Evolutionary conservation across 2,888 invertebrate species (phyloP).

Genomic region (Diachrysia chrysitis): DNA sequence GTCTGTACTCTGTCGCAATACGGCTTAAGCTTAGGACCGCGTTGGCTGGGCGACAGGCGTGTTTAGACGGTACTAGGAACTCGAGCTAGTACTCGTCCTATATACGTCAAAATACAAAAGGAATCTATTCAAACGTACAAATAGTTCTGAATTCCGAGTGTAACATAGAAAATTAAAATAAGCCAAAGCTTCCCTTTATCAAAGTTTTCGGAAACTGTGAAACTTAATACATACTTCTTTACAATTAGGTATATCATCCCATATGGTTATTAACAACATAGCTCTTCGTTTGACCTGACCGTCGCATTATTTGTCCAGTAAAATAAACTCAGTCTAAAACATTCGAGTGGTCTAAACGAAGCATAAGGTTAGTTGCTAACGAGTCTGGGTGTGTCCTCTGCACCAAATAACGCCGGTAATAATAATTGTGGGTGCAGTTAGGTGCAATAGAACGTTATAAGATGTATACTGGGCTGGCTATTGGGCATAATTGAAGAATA

Average conservation of each 20-base stretch:
- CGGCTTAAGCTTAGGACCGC: conserved; percentile 73
- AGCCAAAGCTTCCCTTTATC: conserved; percentile 13
- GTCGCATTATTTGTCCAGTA: conserved; percentile 53
- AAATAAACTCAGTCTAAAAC: conserved; percentile 49
- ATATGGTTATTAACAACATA: conserved; percentile 35
- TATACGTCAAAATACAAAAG: conserved; percentile 39
- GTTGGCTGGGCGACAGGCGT: conserved; percentile 64
- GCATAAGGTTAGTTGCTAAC: conserved; percentile 84
- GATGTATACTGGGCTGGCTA: conserved; percentile 57
- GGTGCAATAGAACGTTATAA: conserved; percentile 75
- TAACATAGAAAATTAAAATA: background rate
- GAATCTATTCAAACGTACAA: conserved; percentile 6
- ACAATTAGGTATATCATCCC: background rate
- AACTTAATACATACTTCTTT: background rate
- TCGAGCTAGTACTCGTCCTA: conserved; percentile 62
- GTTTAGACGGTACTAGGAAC: conserved; percentile 60
- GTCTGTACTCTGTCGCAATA: conserved; percentile 80
- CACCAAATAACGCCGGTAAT: conserved; percentile 82
- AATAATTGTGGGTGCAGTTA: conserved; percentile 85
- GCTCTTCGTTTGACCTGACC: conserved; percentile 42
- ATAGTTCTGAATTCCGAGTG: background rate
- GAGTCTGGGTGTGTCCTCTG: conserved; percentile 86
- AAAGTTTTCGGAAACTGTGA: conserved; percentile 3
- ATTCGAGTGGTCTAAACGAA: conserved; percentile 70
- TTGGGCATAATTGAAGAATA: conserved; percentile 66